phyloP scores from a whole-genome alignment of 2,797 vertebrate species.

The Rhincodon typus region DNA sequence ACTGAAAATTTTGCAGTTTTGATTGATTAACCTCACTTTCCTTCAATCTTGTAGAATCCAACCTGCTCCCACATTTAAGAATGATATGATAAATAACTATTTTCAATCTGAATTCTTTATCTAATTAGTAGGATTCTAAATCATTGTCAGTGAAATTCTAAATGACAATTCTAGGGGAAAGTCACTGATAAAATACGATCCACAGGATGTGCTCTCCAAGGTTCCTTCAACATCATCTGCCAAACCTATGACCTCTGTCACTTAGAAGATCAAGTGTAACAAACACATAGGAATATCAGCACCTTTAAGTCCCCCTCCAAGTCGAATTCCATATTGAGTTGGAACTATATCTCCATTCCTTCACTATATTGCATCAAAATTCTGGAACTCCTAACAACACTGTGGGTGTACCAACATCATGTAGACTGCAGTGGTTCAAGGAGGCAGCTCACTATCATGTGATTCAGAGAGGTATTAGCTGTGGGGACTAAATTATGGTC shows the following conservation, averaged over 20 bases:
- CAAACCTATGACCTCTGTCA: background rate
- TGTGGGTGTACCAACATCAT: background rate
- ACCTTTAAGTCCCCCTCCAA: background rate
- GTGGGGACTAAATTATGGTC: no score
- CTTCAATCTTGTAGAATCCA: no score
- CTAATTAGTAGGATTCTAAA: background rate
- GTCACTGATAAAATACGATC: background rate
- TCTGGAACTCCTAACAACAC: no score
- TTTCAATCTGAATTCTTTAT: no score
- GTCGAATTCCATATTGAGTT: background rate
- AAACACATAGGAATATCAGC: background rate
- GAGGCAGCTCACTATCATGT: no score
- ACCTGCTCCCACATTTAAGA: background rate
- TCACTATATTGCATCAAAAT: background rate
- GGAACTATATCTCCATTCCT: background rate
- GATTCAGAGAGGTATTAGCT: no score
- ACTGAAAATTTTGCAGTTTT: background rate
- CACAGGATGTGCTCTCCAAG: background rate
- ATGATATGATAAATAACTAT: background rate
- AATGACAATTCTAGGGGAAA: background rate
- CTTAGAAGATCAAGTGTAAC: background rate
- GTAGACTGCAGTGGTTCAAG: background rate
- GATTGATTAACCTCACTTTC: background rate
- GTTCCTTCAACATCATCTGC: background rate
- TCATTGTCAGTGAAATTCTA: background rate